Base-by-base conservation (phyloP, 1,140 invertebrate species). In the Drosophila malerkotliana region DNA sequence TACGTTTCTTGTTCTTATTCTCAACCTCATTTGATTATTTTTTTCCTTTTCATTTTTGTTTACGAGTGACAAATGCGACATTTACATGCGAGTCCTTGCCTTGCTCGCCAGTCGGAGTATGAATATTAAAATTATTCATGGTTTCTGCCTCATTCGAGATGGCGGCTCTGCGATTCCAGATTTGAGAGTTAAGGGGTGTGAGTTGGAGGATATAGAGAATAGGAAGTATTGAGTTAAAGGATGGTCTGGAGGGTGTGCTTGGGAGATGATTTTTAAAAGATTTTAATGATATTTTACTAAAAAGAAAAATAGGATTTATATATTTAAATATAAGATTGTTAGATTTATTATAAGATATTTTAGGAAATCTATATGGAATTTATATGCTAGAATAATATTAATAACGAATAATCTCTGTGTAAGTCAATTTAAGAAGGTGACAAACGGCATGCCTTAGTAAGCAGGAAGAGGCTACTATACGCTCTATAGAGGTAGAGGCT, bases 61-160 rank as follows among this genome's bases (percentile, higher is more conserved):
- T 79, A 81, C 61, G 58, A 51, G 51, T 87, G 79, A 88, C 75
- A 88, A 88, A 87, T 87, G 82, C 55, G 62, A 68, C 83, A 88
- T 72, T 88, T 83, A 88, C 79, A 82, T 87, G 74, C 82, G 68
- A 58, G 32, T 66, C 62, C 41, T 57, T 57, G 44, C 51, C 28
- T 57, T 68, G 14, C n/a, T 66, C 30, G 32, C 9, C 10, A 28
- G 47, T 28, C 45, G 47, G 32, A 21, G 26, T 60, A 32, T 57
- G 55, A 60, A 59, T 58, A 68, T 57, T 57, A 37, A 77, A 84
- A 82, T 88, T 87, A 88, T 88, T 82, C 74, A 88, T 82, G 66
- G 71, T 44, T 44, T 41, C 14, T 44, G 15, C 1, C 14, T 14
- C 37, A n/a, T 14, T 18, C 39, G 39, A 44, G 39, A 44, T 44